Evolutionary conservation across 2,888 invertebrate species (phyloP).

Genomic region (Agriotes lineatus): DNA sequence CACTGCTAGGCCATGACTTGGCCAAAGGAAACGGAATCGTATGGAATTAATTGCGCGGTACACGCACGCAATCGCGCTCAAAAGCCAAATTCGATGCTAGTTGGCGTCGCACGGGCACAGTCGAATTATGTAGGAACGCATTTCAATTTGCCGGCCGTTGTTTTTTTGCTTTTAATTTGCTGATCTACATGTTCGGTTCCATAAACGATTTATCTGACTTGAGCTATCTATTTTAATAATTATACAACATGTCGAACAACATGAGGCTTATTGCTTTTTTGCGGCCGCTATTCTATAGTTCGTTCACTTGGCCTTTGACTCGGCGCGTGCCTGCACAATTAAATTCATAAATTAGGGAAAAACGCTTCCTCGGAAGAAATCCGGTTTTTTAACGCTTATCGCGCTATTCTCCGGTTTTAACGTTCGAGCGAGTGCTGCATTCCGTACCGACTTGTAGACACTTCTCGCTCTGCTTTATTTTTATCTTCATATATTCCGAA

Average conservation of each 20-base stretch:
- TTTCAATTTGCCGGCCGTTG: constrained; percentile 17
- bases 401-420: not conserved
- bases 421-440: not conserved
- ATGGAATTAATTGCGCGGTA: not conserved
- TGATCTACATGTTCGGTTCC: constrained; percentile 16
- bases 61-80: no score
- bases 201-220: constrained; percentile 25
- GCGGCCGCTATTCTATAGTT: constrained; percentile 39
- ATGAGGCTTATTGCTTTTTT: constrained; percentile 42
- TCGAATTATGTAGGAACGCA: not conserved
- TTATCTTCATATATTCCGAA: not conserved
- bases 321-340: constrained; percentile 50
- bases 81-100: no score
- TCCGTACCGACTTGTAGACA: not conserved
- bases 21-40: not conserved
- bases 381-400: constrained; percentile 25
- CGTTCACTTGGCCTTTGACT: constrained; percentile 47
- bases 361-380: constrained; percentile 24
- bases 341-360: constrained; percentile 48
- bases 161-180: constrained; percentile 3
- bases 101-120: no score
- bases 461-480: not conserved
- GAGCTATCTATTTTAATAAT: constrained; percentile 38
- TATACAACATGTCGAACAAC: constrained; percentile 39
- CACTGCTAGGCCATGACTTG: not conserved